phyloP scores from a whole-genome alignment of 2,888 invertebrate species.

The Drosophila kokeensis region DNA sequence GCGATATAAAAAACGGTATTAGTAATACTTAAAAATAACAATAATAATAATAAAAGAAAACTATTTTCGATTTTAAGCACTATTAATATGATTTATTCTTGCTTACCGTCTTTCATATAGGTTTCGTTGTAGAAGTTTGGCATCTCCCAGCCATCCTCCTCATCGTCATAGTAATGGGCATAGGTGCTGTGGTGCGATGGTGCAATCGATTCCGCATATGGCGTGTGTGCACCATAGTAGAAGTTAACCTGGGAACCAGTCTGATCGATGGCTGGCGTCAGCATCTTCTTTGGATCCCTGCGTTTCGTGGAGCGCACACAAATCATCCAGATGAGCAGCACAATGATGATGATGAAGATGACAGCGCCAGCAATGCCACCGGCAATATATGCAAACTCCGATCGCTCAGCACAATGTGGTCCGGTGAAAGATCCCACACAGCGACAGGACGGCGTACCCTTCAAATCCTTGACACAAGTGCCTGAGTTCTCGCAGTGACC shows the following conservation, averaged over 20 bases:
- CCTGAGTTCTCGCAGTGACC: conserved; percentile 96
- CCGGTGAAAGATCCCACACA: conserved; percentile 97
- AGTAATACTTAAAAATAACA: not conserved
- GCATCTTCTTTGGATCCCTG: conserved; percentile 95
- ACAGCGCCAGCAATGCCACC: conserved; percentile 98
- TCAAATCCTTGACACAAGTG: conserved; percentile 92
- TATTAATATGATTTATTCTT: too few relatives aligned
- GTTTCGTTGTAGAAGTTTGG: conserved; percentile 98
- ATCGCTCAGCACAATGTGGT: conserved; percentile 94
- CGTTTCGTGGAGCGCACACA: conserved; percentile 95
- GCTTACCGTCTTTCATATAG: conserved; percentile 94
- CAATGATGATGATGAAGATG: conserved; percentile 95
- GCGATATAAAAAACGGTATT: not conserved
- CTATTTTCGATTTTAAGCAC: not conserved
- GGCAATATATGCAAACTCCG: conserved; percentile 97
- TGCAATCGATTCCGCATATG: conserved; percentile 97
- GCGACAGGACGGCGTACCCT: conserved; percentile 94
- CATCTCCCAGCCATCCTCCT: conserved; percentile 99
- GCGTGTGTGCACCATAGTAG: conserved; percentile 97
- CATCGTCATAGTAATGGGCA: conserved; percentile 97
- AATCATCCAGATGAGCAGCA: conserved; percentile 98
- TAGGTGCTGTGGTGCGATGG: conserved; percentile 98
- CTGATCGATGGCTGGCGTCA: conserved; percentile 94
- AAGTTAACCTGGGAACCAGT: conserved; percentile 98
- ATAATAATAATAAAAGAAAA: too few relatives aligned